These are phyloP conservation scores for Stegodyphus mimosarum DNA, from an alignment of 1,140 invertebrate genomes.

Conservation along the genomic window DNA sequence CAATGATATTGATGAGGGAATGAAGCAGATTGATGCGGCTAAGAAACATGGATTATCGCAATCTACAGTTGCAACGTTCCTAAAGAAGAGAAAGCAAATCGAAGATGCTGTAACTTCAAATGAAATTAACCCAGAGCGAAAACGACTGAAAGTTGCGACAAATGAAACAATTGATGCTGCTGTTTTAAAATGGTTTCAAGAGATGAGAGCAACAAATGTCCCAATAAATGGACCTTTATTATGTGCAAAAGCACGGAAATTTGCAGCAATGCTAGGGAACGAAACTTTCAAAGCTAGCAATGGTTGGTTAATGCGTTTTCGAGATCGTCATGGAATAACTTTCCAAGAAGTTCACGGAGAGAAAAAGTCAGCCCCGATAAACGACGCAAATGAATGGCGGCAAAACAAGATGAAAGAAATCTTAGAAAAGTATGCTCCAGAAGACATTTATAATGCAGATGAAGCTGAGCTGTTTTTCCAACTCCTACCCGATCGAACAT, in stretches of 20 bases:
- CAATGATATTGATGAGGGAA: background rate
- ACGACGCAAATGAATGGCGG: too few species aligned
- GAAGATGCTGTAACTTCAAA: slow-evolving; percentile 13
- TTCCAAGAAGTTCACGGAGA: slow-evolving; percentile 28
- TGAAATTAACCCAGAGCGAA: background rate
- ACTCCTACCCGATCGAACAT: too few species aligned
- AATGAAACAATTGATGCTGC: too few species aligned
- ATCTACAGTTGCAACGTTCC: background rate
- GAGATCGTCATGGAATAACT: slow-evolving; percentile 19
- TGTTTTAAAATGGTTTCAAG: slow-evolving; percentile 13
- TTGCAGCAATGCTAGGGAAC: slow-evolving; percentile 24
- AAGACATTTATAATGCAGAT: too few species aligned
- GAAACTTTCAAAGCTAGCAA: slow-evolving; percentile 24
- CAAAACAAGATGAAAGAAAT: too few species aligned
- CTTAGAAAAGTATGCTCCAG: too few species aligned
- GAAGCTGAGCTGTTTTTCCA: too few species aligned
- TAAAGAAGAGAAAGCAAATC: background rate
- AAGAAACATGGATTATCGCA: background rate
- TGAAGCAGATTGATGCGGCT: background rate
- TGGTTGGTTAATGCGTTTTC: slow-evolving; percentile 26
- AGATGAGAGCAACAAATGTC: slow-evolving; percentile 25
- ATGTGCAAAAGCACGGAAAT: slow-evolving; percentile 19
- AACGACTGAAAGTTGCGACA: too few species aligned
- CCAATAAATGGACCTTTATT: slow-evolving; percentile 22
- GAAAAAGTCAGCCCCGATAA: background rate